These are phyloP conservation scores for Probaryconus sp. DNA, from an alignment of 1,140 invertebrate genomes.

Conservation along the genomic window DNA sequence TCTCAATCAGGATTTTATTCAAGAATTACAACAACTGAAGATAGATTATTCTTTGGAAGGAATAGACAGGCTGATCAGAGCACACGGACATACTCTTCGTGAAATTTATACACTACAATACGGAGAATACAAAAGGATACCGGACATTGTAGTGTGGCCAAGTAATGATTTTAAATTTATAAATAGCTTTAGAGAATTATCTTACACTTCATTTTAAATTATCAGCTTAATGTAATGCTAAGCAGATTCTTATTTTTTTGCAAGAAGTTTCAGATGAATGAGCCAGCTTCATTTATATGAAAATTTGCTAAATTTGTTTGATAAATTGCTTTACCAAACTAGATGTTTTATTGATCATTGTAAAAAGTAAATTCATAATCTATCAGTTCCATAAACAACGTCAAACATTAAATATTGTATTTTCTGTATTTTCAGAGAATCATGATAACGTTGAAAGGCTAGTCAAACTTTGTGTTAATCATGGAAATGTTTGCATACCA, in stretches of 20 bases:
- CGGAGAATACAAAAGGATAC: constrained; percentile 89
- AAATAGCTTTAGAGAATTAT: too few relatives aligned
- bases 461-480: constrained; percentile 86
- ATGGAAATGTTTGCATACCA: constrained; percentile 93
- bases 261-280: too few relatives aligned
- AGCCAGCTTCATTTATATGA: too few relatives aligned
- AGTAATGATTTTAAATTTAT: too few relatives aligned
- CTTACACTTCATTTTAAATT: too few relatives aligned
- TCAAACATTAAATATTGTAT: constrained; percentile 1
- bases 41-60: constrained; percentile 88
- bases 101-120: constrained; percentile 90
- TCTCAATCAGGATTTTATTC: constrained; percentile 80
- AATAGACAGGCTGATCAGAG: constrained; percentile 90
- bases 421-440: constrained; percentile 73
- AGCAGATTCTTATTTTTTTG: too few relatives aligned
- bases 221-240: too few relatives aligned
- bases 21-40: constrained; percentile 80
- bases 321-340: too few relatives aligned
- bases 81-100: constrained; percentile 96
- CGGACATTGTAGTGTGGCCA: constrained; percentile 97
- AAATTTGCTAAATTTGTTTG: too few relatives aligned
- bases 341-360: too few relatives aligned
- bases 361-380: too few relatives aligned
- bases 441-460: constrained; percentile 91
- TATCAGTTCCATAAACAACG: too few relatives aligned